phyloP scores from a whole-genome alignment of 37 sponge, comb jelly and placozoan genomes.

The Haliclona indistincta region DNA sequence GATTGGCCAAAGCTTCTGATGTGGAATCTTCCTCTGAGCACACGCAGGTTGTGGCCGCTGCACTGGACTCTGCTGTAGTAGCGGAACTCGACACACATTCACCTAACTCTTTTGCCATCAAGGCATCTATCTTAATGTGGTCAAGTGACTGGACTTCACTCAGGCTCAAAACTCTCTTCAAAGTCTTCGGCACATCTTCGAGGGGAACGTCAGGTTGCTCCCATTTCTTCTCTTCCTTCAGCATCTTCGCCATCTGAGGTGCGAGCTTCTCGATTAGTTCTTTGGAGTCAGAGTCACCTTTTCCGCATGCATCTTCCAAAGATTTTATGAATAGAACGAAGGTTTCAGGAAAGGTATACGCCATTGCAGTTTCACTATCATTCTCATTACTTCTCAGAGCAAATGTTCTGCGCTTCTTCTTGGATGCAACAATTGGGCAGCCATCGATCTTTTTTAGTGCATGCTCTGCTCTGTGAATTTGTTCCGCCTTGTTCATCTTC shows the following conservation, averaged over 20 bases:
- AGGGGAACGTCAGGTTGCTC: too few species aligned
- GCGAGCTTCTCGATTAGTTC: constrained; percentile 5
- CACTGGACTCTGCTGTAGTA: too few species aligned
- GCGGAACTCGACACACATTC: too few species aligned
- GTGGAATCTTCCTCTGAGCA: too few species aligned
- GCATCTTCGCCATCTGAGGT: not conserved
- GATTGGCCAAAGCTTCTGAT: too few species aligned
- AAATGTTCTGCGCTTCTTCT: constrained; percentile 11
- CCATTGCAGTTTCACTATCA: not conserved
- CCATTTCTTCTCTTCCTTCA: constrained; percentile 2
- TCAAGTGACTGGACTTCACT: too few species aligned
- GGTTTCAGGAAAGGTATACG: not conserved
- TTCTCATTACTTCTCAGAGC: not conserved
- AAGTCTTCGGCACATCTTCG: too few species aligned
- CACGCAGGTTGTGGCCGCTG: too few species aligned
- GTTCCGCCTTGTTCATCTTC: constrained; percentile 6
- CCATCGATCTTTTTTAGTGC: constrained; percentile 2
- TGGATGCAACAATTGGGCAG: constrained; percentile 1
- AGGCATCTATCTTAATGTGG: too few species aligned
- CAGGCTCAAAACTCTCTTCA: too few species aligned
- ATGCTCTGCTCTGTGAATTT: constrained; percentile 5
- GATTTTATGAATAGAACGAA: not conserved
- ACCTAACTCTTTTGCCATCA: too few species aligned
- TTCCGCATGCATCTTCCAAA: not conserved
- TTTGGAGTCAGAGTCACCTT: constrained; percentile 1